These are phyloP conservation scores for Eucidaris tribuloides DNA, from an alignment of 35 echinoderm and acorn worm genomes.

Conservation along the genomic window DNA sequence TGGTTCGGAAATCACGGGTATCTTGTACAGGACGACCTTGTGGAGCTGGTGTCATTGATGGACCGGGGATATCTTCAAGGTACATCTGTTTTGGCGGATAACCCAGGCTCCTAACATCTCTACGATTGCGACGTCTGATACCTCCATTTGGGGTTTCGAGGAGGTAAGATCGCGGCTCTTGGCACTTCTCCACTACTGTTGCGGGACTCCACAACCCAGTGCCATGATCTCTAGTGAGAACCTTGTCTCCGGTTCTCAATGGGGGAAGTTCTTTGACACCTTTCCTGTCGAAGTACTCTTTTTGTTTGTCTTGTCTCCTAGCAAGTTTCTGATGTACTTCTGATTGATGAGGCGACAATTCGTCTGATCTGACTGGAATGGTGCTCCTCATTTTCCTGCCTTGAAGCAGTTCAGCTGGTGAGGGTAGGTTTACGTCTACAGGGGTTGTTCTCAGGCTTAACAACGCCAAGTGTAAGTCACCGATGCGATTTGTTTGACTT, in stretches of 20 bases:
- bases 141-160: constrained; percentile 20
- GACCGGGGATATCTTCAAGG: background rate
- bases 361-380: constrained; percentile 21
- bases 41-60: too few relatives aligned
- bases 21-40: too few relatives aligned
- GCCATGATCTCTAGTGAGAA: constrained; percentile 27
- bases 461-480: too few relatives aligned
- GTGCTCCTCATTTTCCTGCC: constrained; percentile 11
- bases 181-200: constrained; percentile 9
- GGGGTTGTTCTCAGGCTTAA: constrained; percentile 15
- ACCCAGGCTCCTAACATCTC: constrained; percentile 3
- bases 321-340: background rate
- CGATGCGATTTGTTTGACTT: constrained; percentile 20
- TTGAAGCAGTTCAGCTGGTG: constrained; percentile 25
- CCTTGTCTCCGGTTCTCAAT: constrained; percentile 34
- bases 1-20: too few relatives aligned
- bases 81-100: background rate
- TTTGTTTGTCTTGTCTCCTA: background rate
- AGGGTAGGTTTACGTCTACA: background rate
- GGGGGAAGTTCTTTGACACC: constrained; percentile 20
- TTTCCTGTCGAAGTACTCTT: background rate
- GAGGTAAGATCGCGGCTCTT: constrained; percentile 52
- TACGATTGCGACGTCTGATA: constrained; percentile 43
- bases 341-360: background rate
- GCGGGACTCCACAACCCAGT: constrained; percentile 37